Conservation (phyloP, 2,797 vertebrate species). For the Gambusia yucatana region DNA sequence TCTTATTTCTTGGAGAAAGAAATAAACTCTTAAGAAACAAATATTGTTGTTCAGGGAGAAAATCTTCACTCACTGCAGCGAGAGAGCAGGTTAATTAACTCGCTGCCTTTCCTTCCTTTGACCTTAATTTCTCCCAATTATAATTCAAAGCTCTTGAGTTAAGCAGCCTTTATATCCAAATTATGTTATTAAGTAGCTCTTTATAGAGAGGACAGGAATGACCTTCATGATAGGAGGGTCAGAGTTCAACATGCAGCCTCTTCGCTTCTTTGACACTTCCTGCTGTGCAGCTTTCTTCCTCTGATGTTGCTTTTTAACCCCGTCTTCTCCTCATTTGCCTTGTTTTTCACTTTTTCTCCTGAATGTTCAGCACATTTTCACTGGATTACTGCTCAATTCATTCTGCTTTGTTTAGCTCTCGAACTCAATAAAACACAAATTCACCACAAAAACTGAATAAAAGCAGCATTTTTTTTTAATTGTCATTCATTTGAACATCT, state of each 20-base stretch:
- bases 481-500: not conserved
- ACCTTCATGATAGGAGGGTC: conserved; percentile 67
- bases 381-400: not conserved
- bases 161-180: conserved; percentile 59
- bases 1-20: not conserved
- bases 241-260: conserved; percentile 39
- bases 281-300: conserved; percentile 10
- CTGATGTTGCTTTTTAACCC: conserved; percentile 10
- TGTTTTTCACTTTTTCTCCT: not conserved
- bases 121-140: conserved; percentile 49
- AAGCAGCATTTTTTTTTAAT: not conserved
- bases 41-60: not conserved
- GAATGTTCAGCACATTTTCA: not conserved
- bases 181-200: conserved; percentile 59
- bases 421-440: not conserved
- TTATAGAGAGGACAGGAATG: conserved; percentile 49
- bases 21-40: conserved; percentile 11
- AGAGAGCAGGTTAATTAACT: not conserved
- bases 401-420: not conserved
- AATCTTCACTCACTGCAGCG: not conserved
- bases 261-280: conserved; percentile 27
- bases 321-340: not conserved
- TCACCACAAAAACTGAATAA: not conserved
- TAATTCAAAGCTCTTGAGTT: conserved; percentile 45
- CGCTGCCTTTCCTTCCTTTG: conserved; percentile 14